These are phyloP conservation scores for Ophonus ardosiacus DNA, from an alignment of 2,888 invertebrate genomes.

Conservation along the genomic window DNA sequence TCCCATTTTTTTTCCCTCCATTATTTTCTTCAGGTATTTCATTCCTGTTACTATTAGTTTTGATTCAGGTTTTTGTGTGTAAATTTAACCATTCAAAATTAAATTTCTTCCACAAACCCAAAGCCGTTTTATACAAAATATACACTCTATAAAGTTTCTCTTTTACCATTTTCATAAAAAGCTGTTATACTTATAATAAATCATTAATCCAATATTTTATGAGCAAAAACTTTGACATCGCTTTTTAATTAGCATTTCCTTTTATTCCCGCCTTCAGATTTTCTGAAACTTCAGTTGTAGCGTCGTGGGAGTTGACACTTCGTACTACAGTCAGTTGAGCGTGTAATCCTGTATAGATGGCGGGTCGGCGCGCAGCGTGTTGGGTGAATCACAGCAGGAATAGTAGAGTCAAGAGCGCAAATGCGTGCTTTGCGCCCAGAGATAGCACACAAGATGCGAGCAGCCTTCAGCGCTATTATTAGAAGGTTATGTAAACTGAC, in stretches of 20 bases:
- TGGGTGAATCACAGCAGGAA: background rate
- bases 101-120: too few species aligned
- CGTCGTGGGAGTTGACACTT: slow-evolving; percentile 2
- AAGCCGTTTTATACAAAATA: too few species aligned
- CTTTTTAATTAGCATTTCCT: background rate
- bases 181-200: too few species aligned
- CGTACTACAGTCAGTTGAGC: slow-evolving; percentile 2
- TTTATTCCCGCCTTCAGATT: background rate
- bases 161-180: too few species aligned
- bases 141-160: too few species aligned
- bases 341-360: background rate
- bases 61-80: too few species aligned
- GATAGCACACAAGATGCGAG: slow-evolving; percentile 6
- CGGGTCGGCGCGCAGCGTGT: background rate
- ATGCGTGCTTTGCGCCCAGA: background rate
- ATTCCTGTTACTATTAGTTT: too few species aligned
- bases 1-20: too few species aligned
- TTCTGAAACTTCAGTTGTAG: background rate
- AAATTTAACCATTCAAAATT: too few species aligned
- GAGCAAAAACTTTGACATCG: background rate
- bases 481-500: slow-evolving; percentile 11
- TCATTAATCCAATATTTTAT: background rate
- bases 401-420: background rate
- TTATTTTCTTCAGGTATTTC: too few species aligned
- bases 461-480: slow-evolving; percentile 25